Conservation (phyloP, 35 echinoderm and acorn worm species). For the Diadema setosum region DNA sequence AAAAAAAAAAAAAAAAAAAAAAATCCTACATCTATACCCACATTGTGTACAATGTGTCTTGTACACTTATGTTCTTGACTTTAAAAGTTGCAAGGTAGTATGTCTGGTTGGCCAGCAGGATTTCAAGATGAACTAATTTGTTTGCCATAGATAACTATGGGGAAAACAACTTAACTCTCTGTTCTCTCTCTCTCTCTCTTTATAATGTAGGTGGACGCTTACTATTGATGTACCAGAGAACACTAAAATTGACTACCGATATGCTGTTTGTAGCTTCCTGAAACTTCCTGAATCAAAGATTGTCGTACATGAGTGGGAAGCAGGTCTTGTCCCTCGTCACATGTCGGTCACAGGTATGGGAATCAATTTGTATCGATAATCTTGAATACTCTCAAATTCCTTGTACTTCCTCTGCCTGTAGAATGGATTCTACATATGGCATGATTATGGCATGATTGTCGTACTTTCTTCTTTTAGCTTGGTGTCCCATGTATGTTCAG, state of each 20-base stretch:
- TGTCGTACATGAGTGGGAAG: neutral
- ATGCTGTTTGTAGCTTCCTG: neutral
- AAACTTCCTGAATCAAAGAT: neutral
- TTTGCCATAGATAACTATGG: neutral
- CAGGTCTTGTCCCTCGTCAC: neutral
- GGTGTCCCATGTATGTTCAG: too few species aligned
- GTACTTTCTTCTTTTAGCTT: too few species aligned
- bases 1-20: too few species aligned
- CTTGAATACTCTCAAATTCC: neutral
- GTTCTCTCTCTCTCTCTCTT: neutral
- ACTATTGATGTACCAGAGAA: neutral
- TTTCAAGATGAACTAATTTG: too few species aligned
- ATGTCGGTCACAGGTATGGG: neutral
- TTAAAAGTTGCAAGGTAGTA: too few species aligned
- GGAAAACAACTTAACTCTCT: neutral
- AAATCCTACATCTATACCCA: too few species aligned
- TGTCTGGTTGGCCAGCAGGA: too few species aligned
- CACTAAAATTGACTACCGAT: neutral
- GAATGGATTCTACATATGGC: too few species aligned
- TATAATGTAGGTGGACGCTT: neutral
- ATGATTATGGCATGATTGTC: too few species aligned
- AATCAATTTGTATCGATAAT: neutral
- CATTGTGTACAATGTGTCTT: too few species aligned
- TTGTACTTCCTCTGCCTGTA: too few species aligned
- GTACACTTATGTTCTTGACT: too few species aligned